Base-by-base conservation (phyloP, 2,888 invertebrate genomes). In the Agrotis puta region DNA sequence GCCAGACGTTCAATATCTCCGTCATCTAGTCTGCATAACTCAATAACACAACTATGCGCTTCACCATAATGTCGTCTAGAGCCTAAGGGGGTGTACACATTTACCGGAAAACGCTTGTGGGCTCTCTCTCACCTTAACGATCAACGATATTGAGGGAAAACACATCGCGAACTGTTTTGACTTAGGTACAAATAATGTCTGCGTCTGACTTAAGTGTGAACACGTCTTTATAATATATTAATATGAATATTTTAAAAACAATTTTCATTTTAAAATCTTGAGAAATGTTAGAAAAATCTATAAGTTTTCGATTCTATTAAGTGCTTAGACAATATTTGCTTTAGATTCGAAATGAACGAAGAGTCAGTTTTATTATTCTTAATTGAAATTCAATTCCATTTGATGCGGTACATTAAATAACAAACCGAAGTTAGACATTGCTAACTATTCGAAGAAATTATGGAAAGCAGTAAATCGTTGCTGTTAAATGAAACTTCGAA, bases 41-140 rank as follows among this genome's bases (percentile, higher is more conserved):
- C 93, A 94, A 95, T 95, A 94, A 88, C 92, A 88, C 88, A 94
- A 92, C 92, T 94, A 95, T 95, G 93, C 91, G 83, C 88, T 85
- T 87, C 87, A 87, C 87, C 77, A 83, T 87, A 83, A 86, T 86
- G 72, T 77, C 70, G 64, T 58, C 72, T 57, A 81, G 45, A 51
- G 53, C 39, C 43, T 79, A 61, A 77, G 64, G 74, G 69, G 16
- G 51, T 64, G 59, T 64, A 50, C 51, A 79, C 51, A 79, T 79
- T 79, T 48, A 24, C 45, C 18, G 33, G 16, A 2, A 20, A 45
- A 14, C 16, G 14, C 7, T 57, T 11, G 18, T 58, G 39, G 24
- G 7, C 24, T 27, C 27, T 39, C 18, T 51, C 50, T 54, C 13
- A 57, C 33, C n/a, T 62, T 16, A 20, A 45, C 50, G 11, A 27